Percentiles rank a stretch among this genome's conserved stretches.
Conservation (phyloP, 2,113 vertebrate species). For the Ariopsis seemanni region DNA sequence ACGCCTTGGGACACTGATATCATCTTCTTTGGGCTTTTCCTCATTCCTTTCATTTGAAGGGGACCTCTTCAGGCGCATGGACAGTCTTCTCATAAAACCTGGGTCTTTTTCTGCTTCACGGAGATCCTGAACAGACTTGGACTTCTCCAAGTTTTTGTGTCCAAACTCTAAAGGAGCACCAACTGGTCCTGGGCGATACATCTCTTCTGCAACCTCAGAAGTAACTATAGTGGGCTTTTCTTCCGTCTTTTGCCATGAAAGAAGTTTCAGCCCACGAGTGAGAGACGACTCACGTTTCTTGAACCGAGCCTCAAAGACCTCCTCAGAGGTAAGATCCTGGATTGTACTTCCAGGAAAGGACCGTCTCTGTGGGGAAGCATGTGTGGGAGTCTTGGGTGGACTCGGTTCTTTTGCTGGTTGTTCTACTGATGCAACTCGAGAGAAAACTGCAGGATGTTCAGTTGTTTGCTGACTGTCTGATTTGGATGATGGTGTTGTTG, state of each 20-base stretch:
- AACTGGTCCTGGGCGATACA: slow-evolving; percentile 85
- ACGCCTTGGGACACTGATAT: slow-evolving; percentile 64
- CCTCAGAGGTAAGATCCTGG: slow-evolving; percentile 87
- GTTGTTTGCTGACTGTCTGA: slow-evolving; percentile 55
- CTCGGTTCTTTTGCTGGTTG: slow-evolving; percentile 71
- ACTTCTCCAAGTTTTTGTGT: slow-evolving; percentile 77
- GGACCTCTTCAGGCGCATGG: slow-evolving; percentile 81
- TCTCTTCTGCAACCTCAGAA: slow-evolving; percentile 76
- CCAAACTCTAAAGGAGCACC: slow-evolving; percentile 87
- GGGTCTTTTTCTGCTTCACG: slow-evolving; percentile 84
- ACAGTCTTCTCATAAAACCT: slow-evolving; percentile 87
- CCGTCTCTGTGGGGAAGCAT: slow-evolving; percentile 58
- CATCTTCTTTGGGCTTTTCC: slow-evolving; percentile 74
- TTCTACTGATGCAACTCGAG: slow-evolving; percentile 75
- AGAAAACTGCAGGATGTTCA: slow-evolving; percentile 77
- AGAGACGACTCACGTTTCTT: slow-evolving; percentile 90
- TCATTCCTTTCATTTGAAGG: slow-evolving; percentile 82
- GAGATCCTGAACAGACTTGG: slow-evolving; percentile 93
- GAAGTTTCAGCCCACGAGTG: slow-evolving; percentile 82
- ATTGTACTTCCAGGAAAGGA: slow-evolving; percentile 64
- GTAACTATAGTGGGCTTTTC: slow-evolving; percentile 72
- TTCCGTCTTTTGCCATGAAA: slow-evolving; percentile 84
- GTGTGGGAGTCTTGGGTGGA: slow-evolving; percentile 62
- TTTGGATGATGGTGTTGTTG: slow-evolving; percentile 51
- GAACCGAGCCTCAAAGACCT: slow-evolving; percentile 94